phyloP scores from a whole-genome alignment of 2,797 vertebrate species.

The Myiotriccus ornatus region DNA sequence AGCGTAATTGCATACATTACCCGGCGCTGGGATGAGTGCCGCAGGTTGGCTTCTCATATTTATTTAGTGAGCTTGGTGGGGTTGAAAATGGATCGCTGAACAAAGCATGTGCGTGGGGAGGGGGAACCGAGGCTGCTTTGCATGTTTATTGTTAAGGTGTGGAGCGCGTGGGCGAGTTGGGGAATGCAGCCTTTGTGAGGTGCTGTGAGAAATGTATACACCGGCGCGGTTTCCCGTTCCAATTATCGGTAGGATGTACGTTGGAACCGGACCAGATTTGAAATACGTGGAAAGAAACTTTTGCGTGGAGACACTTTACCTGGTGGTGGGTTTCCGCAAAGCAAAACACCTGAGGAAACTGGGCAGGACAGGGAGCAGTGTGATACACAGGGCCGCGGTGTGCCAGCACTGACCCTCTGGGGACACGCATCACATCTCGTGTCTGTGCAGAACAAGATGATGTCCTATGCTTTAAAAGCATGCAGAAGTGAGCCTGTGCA shows the following conservation, averaged over 20 bases:
- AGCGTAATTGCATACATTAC: constrained; percentile 3
- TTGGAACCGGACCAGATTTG: background rate
- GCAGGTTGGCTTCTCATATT: background rate
- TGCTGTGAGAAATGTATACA: background rate
- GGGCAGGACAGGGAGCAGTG: background rate
- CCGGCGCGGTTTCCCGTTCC: background rate
- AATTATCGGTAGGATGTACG: background rate
- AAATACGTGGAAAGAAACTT: background rate
- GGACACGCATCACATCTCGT: fast-evolving
- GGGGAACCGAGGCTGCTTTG: background rate
- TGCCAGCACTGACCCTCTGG: background rate
- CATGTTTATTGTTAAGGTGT: background rate
- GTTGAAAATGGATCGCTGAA: background rate
- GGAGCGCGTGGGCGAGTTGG: background rate
- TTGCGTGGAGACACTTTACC: fast-evolving
- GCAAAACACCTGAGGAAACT: background rate
- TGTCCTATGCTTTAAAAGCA: background rate
- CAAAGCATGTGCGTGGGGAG: background rate
- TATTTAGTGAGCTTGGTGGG: background rate
- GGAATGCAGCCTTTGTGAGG: background rate
- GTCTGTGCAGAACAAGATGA: fast-evolving
- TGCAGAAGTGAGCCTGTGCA: background rate
- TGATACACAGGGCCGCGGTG: background rate
- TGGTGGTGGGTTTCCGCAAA: background rate
- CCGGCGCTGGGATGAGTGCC: background rate